Conservation (phyloP, 2,113 vertebrate species). For the Melanerpes aurifrons region DNA sequence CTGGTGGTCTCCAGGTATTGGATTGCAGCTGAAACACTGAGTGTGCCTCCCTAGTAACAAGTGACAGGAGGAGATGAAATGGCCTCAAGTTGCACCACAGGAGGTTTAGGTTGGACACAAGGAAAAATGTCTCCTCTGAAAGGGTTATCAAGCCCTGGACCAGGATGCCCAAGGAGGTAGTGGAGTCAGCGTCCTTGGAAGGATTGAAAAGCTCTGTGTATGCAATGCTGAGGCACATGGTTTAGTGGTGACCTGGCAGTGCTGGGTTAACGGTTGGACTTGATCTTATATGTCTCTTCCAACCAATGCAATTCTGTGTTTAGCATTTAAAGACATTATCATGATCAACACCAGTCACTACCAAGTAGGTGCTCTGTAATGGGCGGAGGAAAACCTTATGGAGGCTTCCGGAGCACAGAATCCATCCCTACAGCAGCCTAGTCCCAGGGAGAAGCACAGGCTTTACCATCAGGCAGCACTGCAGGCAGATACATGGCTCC, state of each 20-base stretch:
- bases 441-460: accelerated
- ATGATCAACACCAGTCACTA: neutral
- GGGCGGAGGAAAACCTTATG: neutral
- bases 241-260: too few relatives aligned
- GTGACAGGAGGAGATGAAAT: too few relatives aligned
- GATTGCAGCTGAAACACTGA: neutral
- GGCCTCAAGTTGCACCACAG: too few relatives aligned
- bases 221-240: too few relatives aligned
- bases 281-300: neutral
- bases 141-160: too few relatives aligned
- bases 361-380: accelerated
- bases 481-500: neutral
- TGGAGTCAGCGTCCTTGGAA: too few relatives aligned
- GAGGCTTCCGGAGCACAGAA: neutral
- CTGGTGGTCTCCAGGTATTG: neutral
- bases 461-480: neutral
- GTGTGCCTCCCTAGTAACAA: neutral
- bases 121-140: too few relatives aligned
- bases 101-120: too few relatives aligned
- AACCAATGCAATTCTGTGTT: neutral
- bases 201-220: too few relatives aligned
- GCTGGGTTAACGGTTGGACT: too few relatives aligned
- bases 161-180: too few relatives aligned
- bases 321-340: neutral
- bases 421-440: neutral